A percentile compares a stretch with the other conserved stretches of the same genome.
Conservation (phyloP, 1,140 invertebrate species). For the Drosophila bocqueti region DNA sequence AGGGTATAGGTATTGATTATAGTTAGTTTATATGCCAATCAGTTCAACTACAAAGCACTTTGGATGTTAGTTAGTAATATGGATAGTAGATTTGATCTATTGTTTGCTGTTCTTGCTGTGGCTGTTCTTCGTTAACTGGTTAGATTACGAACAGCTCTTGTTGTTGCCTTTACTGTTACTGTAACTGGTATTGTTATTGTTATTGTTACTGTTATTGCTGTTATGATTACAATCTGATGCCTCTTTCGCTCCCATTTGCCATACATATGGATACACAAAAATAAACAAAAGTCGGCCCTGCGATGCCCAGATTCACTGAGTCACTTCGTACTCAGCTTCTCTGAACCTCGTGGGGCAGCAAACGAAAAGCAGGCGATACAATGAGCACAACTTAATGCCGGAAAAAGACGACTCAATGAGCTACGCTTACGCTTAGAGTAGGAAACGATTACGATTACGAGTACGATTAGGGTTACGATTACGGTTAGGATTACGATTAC, state of each 20-base stretch:
- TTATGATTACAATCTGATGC: slow-evolving; percentile 83
- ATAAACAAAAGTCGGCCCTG: slow-evolving; percentile 22
- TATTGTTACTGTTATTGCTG: slow-evolving; percentile 40
- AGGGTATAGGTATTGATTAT: slow-evolving; percentile 30
- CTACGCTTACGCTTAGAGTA: slow-evolving; percentile 36
- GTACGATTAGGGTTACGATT: slow-evolving; percentile 7
- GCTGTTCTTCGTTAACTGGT: slow-evolving; percentile 40
- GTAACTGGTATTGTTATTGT: slow-evolving; percentile 42
- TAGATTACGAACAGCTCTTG: slow-evolving; percentile 42
- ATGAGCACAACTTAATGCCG: slow-evolving; percentile 41
- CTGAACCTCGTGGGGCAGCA: slow-evolving; percentile 17
- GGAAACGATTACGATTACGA: slow-evolving; percentile 30
- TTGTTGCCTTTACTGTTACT: slow-evolving; percentile 43
- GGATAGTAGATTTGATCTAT: slow-evolving; percentile 42
- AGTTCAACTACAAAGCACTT: slow-evolving; percentile 73
- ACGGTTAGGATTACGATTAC: slow-evolving; percentile 4
- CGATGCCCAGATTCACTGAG: not conserved
- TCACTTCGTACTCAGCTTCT: not conserved
- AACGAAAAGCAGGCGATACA: slow-evolving; percentile 56
- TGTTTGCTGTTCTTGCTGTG: slow-evolving; percentile 27
- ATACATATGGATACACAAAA: slow-evolving; percentile 79
- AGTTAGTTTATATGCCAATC: slow-evolving; percentile 67
- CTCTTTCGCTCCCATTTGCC: slow-evolving; percentile 85
- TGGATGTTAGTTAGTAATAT: slow-evolving; percentile 52
- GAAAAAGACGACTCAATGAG: slow-evolving; percentile 43